Conservation (phyloP, 2,797 vertebrate genomes). For the Squalus acanthias region DNA sequence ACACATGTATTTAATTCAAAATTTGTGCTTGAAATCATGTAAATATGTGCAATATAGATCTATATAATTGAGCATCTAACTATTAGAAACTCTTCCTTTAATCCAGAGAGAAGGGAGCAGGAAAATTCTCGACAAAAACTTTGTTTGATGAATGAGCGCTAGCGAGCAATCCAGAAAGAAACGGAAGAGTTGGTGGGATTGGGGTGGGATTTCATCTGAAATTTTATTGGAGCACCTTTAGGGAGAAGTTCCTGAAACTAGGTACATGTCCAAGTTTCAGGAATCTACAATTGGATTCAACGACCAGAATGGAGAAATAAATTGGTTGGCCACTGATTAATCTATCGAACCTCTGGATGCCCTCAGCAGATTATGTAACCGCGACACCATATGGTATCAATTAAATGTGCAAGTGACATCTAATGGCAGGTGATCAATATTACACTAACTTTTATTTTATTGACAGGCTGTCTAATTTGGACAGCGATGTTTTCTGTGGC, state of each 20-base stretch:
- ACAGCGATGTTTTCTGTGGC: background rate
- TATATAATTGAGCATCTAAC: background rate
- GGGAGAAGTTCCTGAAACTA: background rate
- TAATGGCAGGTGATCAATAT: constrained; percentile 3
- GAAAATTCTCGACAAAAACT: background rate
- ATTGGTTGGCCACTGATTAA: background rate
- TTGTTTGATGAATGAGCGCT: background rate
- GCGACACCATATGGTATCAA: background rate
- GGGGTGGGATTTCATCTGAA: background rate
- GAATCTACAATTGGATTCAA: background rate
- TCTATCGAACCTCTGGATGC: background rate
- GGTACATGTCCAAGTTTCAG: background rate
- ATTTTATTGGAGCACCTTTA: background rate
- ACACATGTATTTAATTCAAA: background rate
- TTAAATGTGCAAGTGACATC: background rate
- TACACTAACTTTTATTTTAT: background rate
- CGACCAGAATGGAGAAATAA: background rate
- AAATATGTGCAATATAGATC: background rate
- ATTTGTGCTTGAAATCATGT: background rate
- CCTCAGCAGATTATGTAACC: background rate
- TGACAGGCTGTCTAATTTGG: background rate
- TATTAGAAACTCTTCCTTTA: background rate
- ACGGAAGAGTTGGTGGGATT: background rate
- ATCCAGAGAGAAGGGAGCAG: background rate
- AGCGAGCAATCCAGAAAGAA: background rate